Percentiles rank a stretch among this genome's conserved stretches.
These are phyloP conservation scores for Penaeus indicus DNA, from an alignment of 1,140 invertebrate species.

Conservation along the genomic window DNA sequence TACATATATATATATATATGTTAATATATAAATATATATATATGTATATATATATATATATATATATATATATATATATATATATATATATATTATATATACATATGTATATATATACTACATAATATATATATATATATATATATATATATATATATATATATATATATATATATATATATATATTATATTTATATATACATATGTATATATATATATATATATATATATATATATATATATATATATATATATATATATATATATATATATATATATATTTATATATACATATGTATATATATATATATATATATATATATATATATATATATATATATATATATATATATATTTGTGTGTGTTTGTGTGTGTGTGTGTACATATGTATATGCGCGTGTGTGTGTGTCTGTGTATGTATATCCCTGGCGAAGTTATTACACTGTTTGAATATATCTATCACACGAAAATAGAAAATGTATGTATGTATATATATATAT, in stretches of 20 bases:
- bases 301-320: not conserved
- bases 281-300: not conserved
- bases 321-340: constrained; percentile 18
- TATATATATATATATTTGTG: constrained; percentile 10
- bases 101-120: not conserved
- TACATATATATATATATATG: constrained; percentile 2
- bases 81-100: constrained; percentile 18
- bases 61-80: constrained; percentile 19
- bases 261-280: constrained; percentile 22
- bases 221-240: constrained; percentile 22
- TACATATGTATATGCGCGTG: not conserved
- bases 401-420: not conserved
- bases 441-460: not conserved
- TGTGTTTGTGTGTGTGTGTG: not conserved
- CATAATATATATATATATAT: constrained; percentile 17
- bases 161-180: constrained; percentile 19
- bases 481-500: no score
- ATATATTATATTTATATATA: not conserved
- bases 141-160: constrained; percentile 22
- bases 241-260: constrained; percentile 15
- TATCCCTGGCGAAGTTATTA: not conserved
- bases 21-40: no score
- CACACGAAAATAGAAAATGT: no score
- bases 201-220: constrained; percentile 3
- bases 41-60: constrained; percentile 17